Conservation (phyloP, 2,113 vertebrate genomes). For the Melanotaenia duboulayi region DNA sequence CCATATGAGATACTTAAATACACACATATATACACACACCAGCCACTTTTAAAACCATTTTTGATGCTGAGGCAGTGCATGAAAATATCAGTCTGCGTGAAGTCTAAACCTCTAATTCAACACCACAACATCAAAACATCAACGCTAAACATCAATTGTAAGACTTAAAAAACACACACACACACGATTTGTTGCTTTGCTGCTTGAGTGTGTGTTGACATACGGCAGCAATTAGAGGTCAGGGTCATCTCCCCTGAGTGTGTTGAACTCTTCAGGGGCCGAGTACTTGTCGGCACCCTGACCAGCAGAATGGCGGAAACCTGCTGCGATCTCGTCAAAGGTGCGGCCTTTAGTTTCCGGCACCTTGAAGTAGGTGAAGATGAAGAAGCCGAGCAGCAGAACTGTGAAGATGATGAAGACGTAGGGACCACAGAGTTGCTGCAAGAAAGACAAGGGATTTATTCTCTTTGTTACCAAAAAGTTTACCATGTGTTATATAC, state of each 20-base stretch:
- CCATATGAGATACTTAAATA: too few relatives aligned
- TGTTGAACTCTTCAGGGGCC: slow-evolving; percentile 89
- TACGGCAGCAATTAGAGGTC: slow-evolving; percentile 53
- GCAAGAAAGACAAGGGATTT: slow-evolving; percentile 13
- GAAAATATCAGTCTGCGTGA: too few relatives aligned
- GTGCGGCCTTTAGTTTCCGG: slow-evolving; percentile 93
- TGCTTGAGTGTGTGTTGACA: not conserved
- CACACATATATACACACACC: too few relatives aligned
- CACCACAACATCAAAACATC: too few relatives aligned
- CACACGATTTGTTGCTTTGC: not conserved
- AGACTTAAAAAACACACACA: too few relatives aligned
- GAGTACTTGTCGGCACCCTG: slow-evolving; percentile 83
- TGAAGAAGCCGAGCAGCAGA: slow-evolving; percentile 90
- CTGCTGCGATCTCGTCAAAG: slow-evolving; percentile 92
- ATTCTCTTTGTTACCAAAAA: not conserved
- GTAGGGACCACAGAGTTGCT: slow-evolving; percentile 91
- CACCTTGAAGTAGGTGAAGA: slow-evolving; percentile 97
- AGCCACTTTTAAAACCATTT: too few relatives aligned
- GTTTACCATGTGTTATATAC: not conserved
- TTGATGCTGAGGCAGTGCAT: too few relatives aligned
- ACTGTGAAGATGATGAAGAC: slow-evolving; percentile 96
- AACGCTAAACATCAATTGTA: too few relatives aligned
- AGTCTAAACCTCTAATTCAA: too few relatives aligned
- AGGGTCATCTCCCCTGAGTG: slow-evolving; percentile 87
- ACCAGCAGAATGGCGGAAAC: slow-evolving; percentile 86